These are phyloP conservation scores for Cryptus armator DNA, from an alignment of 2,888 invertebrate genomes.

Conservation along the genomic window DNA sequence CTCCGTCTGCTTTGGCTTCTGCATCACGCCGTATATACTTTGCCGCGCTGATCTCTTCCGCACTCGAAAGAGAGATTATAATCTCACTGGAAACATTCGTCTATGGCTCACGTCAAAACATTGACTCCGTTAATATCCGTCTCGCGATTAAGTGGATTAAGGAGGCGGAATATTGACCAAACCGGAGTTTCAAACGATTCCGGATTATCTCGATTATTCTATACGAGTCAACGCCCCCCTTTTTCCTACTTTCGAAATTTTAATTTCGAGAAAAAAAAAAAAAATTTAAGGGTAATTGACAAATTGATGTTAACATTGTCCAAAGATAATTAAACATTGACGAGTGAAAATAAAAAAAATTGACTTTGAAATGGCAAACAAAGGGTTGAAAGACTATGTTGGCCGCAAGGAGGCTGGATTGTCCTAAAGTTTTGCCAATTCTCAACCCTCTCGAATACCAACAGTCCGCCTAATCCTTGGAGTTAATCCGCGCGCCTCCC, in stretches of 20 bases:
- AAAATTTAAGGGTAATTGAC: neutral
- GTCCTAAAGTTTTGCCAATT: slow-evolving; percentile 75
- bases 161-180: slow-evolving; percentile 59
- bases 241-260: neutral
- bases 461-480: slow-evolving; percentile 75
- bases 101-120: slow-evolving; percentile 47
- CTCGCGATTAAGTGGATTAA: slow-evolving; percentile 60
- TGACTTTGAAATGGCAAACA: neutral
- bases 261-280: neutral
- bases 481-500: slow-evolving; percentile 57
- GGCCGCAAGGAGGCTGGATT: slow-evolving; percentile 60
- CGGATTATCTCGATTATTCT: slow-evolving; percentile 55
- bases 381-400: neutral
- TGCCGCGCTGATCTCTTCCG: slow-evolving; percentile 24
- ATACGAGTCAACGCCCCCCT: neutral
- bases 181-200: slow-evolving; percentile 26
- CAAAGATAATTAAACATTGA: neutral
- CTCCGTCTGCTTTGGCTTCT: slow-evolving; percentile 12
- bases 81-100: slow-evolving; percentile 2
- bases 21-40: slow-evolving; percentile 11
- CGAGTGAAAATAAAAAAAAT: neutral
- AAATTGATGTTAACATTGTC: neutral
- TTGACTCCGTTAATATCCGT: slow-evolving; percentile 25
- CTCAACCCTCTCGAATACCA: slow-evolving; percentile 71
- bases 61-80: slow-evolving; percentile 38